Evolutionary conservation across 2,888 invertebrate species (phyloP), one percentile per base, ranked within the genome.

Genomic region (Scrobipalpa costella): DNA sequence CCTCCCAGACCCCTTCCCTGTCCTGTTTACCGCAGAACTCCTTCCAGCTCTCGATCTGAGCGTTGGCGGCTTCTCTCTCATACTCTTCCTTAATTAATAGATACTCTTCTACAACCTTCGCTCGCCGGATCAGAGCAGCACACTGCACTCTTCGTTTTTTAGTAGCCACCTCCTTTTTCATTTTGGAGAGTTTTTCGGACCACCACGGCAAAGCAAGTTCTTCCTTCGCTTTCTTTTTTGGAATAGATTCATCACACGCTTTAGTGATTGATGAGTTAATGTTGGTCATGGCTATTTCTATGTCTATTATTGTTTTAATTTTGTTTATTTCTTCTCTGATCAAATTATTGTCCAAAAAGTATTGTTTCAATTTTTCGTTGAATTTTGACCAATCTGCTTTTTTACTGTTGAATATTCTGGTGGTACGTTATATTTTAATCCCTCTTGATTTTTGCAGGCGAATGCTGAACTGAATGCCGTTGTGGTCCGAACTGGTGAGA

Each of bases 1-100:
- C n/a, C n/a, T n/a, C n/a, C n/a, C n/a, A n/a, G n/a, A n/a, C n/a
- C n/a, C n/a, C n/a, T n/a, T n/a, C n/a, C n/a, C n/a, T n/a, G n/a
- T 66, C 66, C 40, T 68, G 68, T 40, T 57, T 64, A 0, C 15
- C 21, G 19, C 67, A 66, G 49, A 66, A 66, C 7, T 47, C 58
- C 57, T 64, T 64, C 67, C 67, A 66, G 52, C 66, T 66, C 0
- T 57, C 50, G 1, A 17, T 38, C 19, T 63, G 61, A 0, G 64
- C 66, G 3, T 57, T 50, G 3, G 9, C 7, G 0, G 44, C 63
- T 11, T 2, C 49, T n/a, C 0, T 1, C n/a, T 65, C 62, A 21
- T 67, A 66, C 1, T 62, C 15, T 9, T 61, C 60, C 38, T 66
- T 68, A 2, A 38, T 8, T 36, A 59, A 8, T 49, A 68, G 64